phyloP scores from a whole-genome alignment of 2,888 invertebrate genomes.

The Meteorus colon region DNA sequence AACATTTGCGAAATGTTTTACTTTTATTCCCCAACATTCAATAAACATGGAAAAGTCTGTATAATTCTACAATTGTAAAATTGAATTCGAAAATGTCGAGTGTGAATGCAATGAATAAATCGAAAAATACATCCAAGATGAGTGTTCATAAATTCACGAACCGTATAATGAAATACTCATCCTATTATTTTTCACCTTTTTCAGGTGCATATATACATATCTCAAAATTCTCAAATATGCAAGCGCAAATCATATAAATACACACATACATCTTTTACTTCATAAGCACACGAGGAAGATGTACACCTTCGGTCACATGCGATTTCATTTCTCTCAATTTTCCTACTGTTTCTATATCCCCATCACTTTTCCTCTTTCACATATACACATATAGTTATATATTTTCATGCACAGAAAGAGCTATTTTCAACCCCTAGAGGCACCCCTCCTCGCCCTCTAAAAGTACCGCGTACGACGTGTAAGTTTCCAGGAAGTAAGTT shows the following conservation, averaged over 20 bases:
- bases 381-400: not conserved
- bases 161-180: too few relatives aligned
- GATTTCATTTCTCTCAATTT: conserved; percentile 35
- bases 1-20: too few relatives aligned
- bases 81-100: too few relatives aligned
- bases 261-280: conserved; percentile 65
- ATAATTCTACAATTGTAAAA: too few relatives aligned
- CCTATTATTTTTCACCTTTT: not conserved
- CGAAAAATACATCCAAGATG: too few relatives aligned
- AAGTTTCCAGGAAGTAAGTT: conserved; percentile 53
- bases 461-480: conserved; percentile 36
- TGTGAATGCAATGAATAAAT: too few relatives aligned
- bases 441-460: conserved; percentile 16
- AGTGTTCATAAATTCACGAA: too few relatives aligned
- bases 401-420: conserved; percentile 6
- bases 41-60: too few relatives aligned
- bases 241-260: too few relatives aligned
- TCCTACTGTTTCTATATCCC: conserved; percentile 17
- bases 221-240: conserved; percentile 23
- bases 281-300: conserved; percentile 51
- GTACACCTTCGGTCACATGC: conserved; percentile 51
- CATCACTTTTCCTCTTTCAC: conserved; percentile 11
- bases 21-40: too few relatives aligned
- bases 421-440: not conserved
- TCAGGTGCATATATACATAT: conserved; percentile 23